A percentile compares a stretch with the other conserved stretches of the same genome.
Conservation (phyloP, 1,140 invertebrate species). For the Calosoma granatense region DNA sequence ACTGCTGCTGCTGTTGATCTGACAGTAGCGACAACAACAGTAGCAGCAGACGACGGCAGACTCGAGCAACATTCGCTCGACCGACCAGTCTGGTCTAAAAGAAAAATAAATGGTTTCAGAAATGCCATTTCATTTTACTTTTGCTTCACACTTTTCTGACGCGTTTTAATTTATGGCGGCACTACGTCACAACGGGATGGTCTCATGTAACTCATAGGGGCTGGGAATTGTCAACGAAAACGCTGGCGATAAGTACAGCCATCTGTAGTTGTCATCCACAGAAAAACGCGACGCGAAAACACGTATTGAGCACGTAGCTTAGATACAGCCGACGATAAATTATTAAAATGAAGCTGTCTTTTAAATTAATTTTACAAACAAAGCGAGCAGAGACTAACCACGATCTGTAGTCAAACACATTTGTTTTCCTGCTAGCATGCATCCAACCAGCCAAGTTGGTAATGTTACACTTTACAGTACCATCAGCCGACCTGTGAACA, state of each 20-base stretch:
- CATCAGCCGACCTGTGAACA: too few relatives aligned
- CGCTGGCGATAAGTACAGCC: slow-evolving; percentile 3
- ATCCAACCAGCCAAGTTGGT: too few relatives aligned
- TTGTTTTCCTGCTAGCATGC: not conserved
- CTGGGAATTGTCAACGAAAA: slow-evolving; percentile 2
- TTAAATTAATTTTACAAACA: not conserved
- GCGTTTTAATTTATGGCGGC: slow-evolving; percentile 4
- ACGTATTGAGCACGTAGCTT: slow-evolving; percentile 8
- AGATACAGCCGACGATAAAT: slow-evolving; percentile 5
- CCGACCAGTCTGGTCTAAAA: too few relatives aligned
- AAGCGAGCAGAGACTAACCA: not conserved
- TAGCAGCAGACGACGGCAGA: not conserved
- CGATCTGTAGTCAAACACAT: too few relatives aligned
- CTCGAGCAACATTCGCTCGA: too few relatives aligned
- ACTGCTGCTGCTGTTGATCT: not conserved
- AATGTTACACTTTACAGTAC: too few relatives aligned
- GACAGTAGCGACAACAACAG: not conserved
- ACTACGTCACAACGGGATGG: not conserved
- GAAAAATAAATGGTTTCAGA: slow-evolving; percentile 6
- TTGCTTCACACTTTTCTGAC: slow-evolving; percentile 6
- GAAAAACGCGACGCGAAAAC: slow-evolving; percentile 5
- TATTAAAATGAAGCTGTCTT: slow-evolving; percentile 5
- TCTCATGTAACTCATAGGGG: not conserved
- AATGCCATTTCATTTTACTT: slow-evolving; percentile 7
- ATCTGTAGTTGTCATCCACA: slow-evolving; percentile 6